Base-by-base conservation (phyloP, 2,113 vertebrate species). In the Chionomys nivalis region DNA sequence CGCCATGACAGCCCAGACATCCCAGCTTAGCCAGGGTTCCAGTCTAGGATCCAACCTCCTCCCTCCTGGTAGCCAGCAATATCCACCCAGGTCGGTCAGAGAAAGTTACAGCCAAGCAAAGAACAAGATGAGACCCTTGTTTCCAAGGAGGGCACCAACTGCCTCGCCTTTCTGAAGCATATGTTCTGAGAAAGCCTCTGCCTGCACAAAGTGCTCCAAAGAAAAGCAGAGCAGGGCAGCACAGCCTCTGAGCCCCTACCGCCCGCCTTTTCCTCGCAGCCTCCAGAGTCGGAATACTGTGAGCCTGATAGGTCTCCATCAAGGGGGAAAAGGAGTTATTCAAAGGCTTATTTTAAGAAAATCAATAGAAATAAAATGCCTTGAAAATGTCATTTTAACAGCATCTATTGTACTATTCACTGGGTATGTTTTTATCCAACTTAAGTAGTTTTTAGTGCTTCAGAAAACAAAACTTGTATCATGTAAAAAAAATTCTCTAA, bases 381-480 rank as follows among this genome's bases (percentile, higher is more conserved):
- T 31, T 33, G 89, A 47, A 75, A 42, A 49, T 39, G 68, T 52
- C 91, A 63, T 44, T 44, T 91, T 49, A 76, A 82, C 31, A 52
- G 47, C 49, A 81, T 87, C 39, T 63, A 28, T 1, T 61, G 1
- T 36, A 47, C 72, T 78, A 31, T 1, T 87, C 77, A n/a, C 81
- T 19, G 1, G 82, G 7, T 11, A 61, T 49, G 39, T 47, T 79
- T 55, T 28, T 28, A n/a, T 28, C 94, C 89, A 77, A n/a, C 65
- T 95, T 33, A 49, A 72, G 72, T 4, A 72, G 49, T 24, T 89
- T 85, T 66, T 94, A 85, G 66, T 78, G 85, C 92, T 77, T 95
- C 91, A 94, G 52, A 86, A 31, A 82, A 19, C 66, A 86, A 88
- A 90, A 79, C 7, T 7, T 76, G 14, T 33, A 19, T 96, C 96